Evolutionary conservation across 2,797 vertebrate genomes (phyloP).

Genomic region (Hemibagrus guttatus): DNA sequence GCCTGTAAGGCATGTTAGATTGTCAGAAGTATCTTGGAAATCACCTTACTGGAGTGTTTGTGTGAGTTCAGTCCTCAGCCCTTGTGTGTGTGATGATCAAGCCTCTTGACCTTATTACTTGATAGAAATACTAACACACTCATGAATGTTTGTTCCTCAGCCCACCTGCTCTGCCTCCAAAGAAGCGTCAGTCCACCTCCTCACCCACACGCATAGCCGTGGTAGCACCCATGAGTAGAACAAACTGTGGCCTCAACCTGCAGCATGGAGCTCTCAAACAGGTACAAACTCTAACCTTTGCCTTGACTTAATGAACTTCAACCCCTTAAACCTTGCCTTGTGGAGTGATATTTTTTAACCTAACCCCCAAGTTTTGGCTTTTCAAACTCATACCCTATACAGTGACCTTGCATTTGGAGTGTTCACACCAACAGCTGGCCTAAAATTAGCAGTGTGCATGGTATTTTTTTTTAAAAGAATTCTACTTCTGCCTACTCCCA

Average conservation of each 20-base stretch:
- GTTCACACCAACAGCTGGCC: too few relatives aligned
- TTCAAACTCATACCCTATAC: not conserved
- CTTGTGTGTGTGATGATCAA: conserved; percentile 11
- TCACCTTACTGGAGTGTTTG: conserved; percentile 1
- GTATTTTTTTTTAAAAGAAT: not conserved
- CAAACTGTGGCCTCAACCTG: conserved; percentile 87
- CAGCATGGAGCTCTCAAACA: conserved; percentile 64
- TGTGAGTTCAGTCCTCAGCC: conserved; percentile 55
- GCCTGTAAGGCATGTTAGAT: conserved; percentile 25
- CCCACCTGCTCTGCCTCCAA: conserved; percentile 91
- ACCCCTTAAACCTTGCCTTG: not conserved
- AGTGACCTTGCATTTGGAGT: not conserved
- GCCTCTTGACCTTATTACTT: conserved; percentile 29
- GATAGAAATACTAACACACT: conserved; percentile 51
- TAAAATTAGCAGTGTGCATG: not conserved
- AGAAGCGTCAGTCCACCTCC: conserved; percentile 92
- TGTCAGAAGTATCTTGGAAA: conserved; percentile 19
- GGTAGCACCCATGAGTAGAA: conserved; percentile 94
- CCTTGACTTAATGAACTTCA: not conserved
- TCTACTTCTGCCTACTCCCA: not conserved
- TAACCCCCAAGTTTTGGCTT: not conserved
- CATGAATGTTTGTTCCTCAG: conserved; percentile 68
- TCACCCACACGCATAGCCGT: conserved; percentile 95
- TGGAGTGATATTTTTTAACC: not conserved
- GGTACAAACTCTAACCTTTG: conserved; percentile 33